These are phyloP conservation scores for Nephila pilipes DNA, from an alignment of 1,140 invertebrate genomes.

Conservation along the genomic window DNA sequence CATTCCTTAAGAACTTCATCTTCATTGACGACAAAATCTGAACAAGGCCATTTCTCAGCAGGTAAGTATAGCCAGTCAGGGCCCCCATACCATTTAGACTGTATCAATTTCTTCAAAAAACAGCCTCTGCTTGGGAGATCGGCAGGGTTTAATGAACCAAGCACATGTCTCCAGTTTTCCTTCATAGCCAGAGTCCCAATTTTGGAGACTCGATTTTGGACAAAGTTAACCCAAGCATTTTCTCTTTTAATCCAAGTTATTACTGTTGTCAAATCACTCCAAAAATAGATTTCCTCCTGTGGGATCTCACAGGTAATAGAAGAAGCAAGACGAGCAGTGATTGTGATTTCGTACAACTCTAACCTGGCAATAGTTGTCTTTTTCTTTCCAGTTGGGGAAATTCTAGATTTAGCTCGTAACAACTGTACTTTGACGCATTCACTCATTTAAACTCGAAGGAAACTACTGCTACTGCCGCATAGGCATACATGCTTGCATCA, in stretches of 20 bases:
- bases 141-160: background rate
- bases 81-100: background rate
- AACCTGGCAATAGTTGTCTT: constrained; percentile 48
- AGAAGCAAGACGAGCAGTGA: constrained; percentile 29
- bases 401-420: constrained; percentile 66
- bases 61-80: constrained; percentile 9
- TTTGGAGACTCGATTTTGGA: background rate
- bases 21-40: constrained; percentile 50
- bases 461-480: constrained; percentile 12
- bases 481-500: constrained; percentile 33
- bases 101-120: background rate
- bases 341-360: constrained; percentile 51
- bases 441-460: constrained; percentile 47
- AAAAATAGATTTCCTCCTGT: background rate
- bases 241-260: constrained; percentile 44
- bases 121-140: background rate
- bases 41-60: constrained; percentile 47
- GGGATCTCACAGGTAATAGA: constrained; percentile 25
- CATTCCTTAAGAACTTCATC: constrained; percentile 56
- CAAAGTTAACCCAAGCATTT: background rate
- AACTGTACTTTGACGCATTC: constrained; percentile 67
- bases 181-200: background rate
- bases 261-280: background rate
- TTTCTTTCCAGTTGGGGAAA: constrained; percentile 47
- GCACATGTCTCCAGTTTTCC: constrained; percentile 1